Conservation (phyloP, 2,113 vertebrate genomes). For the Sceloporus undulatus region DNA sequence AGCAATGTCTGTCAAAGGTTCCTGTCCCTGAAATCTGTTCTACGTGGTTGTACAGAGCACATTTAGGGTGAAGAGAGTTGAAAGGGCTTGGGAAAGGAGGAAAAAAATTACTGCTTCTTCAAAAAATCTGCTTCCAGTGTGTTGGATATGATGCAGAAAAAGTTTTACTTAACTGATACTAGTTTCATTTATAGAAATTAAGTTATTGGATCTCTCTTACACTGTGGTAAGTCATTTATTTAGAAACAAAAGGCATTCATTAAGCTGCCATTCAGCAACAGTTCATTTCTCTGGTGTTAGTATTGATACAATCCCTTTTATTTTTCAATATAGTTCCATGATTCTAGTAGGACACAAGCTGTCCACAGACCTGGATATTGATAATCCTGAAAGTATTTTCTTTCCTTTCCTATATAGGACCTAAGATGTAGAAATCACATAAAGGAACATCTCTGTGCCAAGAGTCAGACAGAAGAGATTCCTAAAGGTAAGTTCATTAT, state of each 20-base stretch:
- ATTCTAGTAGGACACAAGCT: neutral
- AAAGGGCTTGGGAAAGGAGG: neutral
- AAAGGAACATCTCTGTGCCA: conserved; percentile 49
- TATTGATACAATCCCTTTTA: neutral
- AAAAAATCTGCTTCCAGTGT: neutral
- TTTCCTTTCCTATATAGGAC: conserved; percentile 41
- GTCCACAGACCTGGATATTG: neutral
- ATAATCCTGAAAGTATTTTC: conserved; percentile 22
- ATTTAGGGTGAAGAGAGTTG: neutral
- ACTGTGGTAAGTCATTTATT: neutral
- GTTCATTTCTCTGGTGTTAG: neutral
- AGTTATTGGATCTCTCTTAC: neutral
- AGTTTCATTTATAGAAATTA: neutral
- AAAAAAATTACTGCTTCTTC: neutral
- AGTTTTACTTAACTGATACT: too few species aligned
- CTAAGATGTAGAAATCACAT: conserved; percentile 38
- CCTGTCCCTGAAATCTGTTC: neutral
- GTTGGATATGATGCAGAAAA: neutral
- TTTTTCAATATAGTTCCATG: neutral
- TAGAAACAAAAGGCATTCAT: neutral
- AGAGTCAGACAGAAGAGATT: conserved; percentile 45
- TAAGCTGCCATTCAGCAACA: too few species aligned
- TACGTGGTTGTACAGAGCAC: neutral
- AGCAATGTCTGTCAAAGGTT: neutral
- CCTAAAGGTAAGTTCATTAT: conserved; percentile 62